A percentile compares a stretch with the other conserved stretches of the same genome.
Conservation (phyloP, 1,140 invertebrate species). For the Medauroidea extradentata region DNA sequence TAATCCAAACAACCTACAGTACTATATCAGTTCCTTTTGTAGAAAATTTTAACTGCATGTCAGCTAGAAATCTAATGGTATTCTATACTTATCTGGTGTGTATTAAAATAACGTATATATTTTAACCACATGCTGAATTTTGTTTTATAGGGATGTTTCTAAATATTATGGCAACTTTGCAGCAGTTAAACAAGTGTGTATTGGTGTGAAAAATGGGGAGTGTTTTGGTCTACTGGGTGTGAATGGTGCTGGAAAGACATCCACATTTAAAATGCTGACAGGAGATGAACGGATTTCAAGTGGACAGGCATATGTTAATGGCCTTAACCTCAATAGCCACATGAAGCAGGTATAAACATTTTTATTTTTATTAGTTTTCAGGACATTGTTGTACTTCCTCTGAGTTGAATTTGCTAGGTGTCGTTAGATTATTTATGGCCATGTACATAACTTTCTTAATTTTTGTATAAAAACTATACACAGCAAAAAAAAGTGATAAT, state of each 20-base stretch:
- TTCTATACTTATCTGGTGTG: background rate
- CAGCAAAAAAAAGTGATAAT: too few relatives aligned
- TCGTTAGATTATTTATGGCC: too few relatives aligned
- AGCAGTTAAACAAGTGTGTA: constrained; percentile 68
- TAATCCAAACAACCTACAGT: too few relatives aligned
- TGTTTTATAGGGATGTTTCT: constrained; percentile 40
- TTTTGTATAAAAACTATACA: too few relatives aligned
- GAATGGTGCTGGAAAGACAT: constrained; percentile 82
- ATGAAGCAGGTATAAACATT: constrained; percentile 18
- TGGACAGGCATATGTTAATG: constrained; percentile 48
- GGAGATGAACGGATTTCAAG: constrained; percentile 63
- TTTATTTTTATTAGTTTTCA: too few relatives aligned
- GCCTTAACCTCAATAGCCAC: background rate
- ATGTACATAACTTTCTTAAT: too few relatives aligned
- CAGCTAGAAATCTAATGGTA: background rate
- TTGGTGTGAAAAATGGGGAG: constrained; percentile 60
- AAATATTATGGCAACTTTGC: constrained; percentile 65
- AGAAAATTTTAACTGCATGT: too few relatives aligned
- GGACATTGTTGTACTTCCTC: too few relatives aligned
- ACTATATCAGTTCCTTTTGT: too few relatives aligned
- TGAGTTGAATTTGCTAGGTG: too few relatives aligned
- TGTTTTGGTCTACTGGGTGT: constrained; percentile 89
- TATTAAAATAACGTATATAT: background rate
- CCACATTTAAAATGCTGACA: constrained; percentile 86
- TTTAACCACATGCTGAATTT: too few relatives aligned